Evolutionary conservation across 2,888 invertebrate genomes (phyloP), one percentile per base, ranked within the genome.

Genomic region (Parthenolecanium corni): DNA sequence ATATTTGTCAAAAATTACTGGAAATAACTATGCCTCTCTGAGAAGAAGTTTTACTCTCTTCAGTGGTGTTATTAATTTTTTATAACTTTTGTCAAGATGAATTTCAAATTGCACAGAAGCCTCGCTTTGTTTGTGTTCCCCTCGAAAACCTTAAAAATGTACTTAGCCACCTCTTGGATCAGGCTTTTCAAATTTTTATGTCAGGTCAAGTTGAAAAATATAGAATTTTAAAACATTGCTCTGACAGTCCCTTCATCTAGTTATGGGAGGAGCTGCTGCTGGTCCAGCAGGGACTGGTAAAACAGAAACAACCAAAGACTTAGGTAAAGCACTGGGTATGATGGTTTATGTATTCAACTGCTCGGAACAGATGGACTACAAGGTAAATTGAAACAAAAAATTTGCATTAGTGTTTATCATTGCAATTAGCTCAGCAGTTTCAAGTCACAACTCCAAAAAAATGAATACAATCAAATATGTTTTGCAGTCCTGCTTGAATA

Each of bases 281-380:
- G 93, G 94, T 0, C 95, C 95, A 0, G 94, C 94, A 9, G 92
- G 91, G 58, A 95, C 95, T 0, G 94, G 94, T 1, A 95, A 95
- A 77, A 95, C 94, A 0, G 95, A 95, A 76, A 95, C 95, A 0
- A 95, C 94, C 0, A 95, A 95, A 74, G 95, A 95, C 78, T 78
- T 95, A 68, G 95, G 94, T 1, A 81, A 91, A 71, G 92, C 93
- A 12, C 78, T 95, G 2, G 95, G 94, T 44, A 86, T 94, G 72
- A 92, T 94, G 92, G 94, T 94, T 5, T 94, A 94, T 70, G 94
- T 94, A n/a, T 93, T 93, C 76, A 94, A 94, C 74, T 94, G 93
- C 74, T 93, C 93, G 0, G 93, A 94, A 73, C 93, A 94, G 78
- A 93, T 94, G 93, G 94, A 94, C 74, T 94, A 93, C 76, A 90